Base-by-base conservation (phyloP, 2,797 vertebrate genomes). In the Mergus octosetaceus region DNA sequence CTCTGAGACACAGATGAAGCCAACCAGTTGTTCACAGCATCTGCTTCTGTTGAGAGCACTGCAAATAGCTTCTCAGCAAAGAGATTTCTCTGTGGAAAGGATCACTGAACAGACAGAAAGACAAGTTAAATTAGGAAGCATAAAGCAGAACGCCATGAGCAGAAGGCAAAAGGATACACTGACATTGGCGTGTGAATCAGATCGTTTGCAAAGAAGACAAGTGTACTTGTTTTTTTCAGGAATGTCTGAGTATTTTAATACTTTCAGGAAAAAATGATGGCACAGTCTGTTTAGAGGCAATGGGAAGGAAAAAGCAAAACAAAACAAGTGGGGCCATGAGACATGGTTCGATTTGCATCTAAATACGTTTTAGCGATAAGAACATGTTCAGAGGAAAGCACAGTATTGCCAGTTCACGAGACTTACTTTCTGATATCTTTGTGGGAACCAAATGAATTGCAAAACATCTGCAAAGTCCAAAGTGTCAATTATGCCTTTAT, bases 401-500 rank as follows among this genome's bases (percentile, higher is more conserved):
- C 74, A 76, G 89, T 65, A 94, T 90, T 95, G 91, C 96, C 93
- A 75, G 93, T 93, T 97, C 95, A 95, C 34, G 34, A 97, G 95
- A 96, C 94, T 94, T 88, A 95, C 87, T 96, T 97, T 97, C 93
- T 95, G 85, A 77, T 95, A 97, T 97, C 95, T 96, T 97, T 97
- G 96, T 97, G 97, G 96, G 96, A 97, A 97, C 96, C 84, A 91
- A 96, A 97, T 96, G 97, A 97, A 97, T 96, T 96, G 89, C 96
- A 95, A 97, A 97, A 97, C 97, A 97, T 97, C 97, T 96, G 96
- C 96, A 97, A 96, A 94, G 96, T 96, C 97, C 95, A 87, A 94
- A 96, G 93, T 97, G 96, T 97, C 97, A 97, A 95, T 96, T 96
- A 97, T 95, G 97, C 97, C 87, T 97, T 97, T 97, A 96, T 97